These are phyloP conservation scores for Apostichopus californicus DNA, from an alignment of 35 echinoderm and acorn worm species.

Conservation along the genomic window DNA sequence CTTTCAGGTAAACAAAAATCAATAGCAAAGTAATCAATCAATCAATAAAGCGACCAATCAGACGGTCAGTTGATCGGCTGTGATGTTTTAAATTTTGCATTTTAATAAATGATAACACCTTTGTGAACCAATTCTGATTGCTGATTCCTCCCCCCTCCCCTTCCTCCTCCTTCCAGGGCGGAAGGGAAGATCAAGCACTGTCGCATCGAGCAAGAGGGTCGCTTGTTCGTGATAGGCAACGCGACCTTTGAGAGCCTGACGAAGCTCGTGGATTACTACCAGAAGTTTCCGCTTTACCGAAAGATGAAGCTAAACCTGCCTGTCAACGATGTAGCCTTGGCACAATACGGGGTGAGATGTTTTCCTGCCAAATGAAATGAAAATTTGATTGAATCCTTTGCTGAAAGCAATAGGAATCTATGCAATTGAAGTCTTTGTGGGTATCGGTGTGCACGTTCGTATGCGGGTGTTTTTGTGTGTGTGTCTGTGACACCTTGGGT, in stretches of 20 bases:
- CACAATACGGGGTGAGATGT: slow-evolving; percentile 1
- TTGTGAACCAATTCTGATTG: no score
- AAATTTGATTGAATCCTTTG: no score
- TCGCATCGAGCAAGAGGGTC: slow-evolving; percentile 94
- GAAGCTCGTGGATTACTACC: slow-evolving; percentile 85
- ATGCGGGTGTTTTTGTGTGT: no score
- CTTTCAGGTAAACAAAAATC: slow-evolving; percentile 79
- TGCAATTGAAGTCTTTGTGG: no score
- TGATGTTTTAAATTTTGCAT: no score
- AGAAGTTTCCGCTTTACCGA: slow-evolving; percentile 93
- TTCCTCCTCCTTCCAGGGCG: slow-evolving; percentile 56
- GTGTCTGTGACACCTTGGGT: no score
- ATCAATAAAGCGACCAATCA: neutral
- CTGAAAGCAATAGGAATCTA: no score
- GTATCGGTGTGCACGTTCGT: no score
- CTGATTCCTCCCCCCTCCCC: no score
- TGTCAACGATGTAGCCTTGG: slow-evolving; percentile 71
- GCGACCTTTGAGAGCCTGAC: slow-evolving; percentile 93
- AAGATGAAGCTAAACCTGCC: slow-evolving; percentile 95
- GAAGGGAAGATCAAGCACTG: slow-evolving; percentile 99
- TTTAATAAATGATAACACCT: no score
- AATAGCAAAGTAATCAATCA: neutral
- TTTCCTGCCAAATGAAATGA: no score
- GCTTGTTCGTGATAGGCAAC: slow-evolving; percentile 87
- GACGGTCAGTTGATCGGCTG: no score